Base-by-base conservation (phyloP, 2,888 invertebrate genomes). In the Mythimna lalbum region DNA sequence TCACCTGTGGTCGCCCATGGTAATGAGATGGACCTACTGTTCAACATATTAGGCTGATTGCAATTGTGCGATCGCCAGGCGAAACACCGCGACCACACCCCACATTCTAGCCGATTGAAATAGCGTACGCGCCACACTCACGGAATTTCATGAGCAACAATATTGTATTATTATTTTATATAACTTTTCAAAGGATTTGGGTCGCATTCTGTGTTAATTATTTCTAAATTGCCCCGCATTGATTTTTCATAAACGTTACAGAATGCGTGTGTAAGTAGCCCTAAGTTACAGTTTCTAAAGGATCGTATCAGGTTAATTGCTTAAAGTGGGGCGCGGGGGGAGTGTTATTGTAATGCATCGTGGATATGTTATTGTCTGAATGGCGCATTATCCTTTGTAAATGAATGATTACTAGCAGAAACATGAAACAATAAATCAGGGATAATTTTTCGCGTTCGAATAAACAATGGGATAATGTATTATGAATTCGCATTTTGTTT, bases 31-130 rank as follows among this genome's bases (percentile, higher is more conserved):
- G 92, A 93, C 93, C 94, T 91, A 93, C 94, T 92, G 92, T 94
- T 92, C 93, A 94, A 93, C 95, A 94, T 95, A 95, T 95, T 95
- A 95, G 94, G 92, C 93, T 94, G 95, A 95, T 95, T 94, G 94
- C 94, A 93, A 93, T 93, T 93, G 93, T 91, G 88, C 87, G 87
- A 88, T 84, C 82, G 86, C 83, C 87, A 88, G 87, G 89, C 88
- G 88, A 87, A 88, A 86, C 87, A 86, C 80, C 85, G 85, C 84
- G 87, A 89, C 91, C 90, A 78, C 90, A 89, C 87, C 88, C 89
- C 88, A 88, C 88, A 90, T 90, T 86, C 85, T 81, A 82, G 83
- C 86, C 91, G 89, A 92, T 93, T 90, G 92, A 89, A 93, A 91
- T 89, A 86, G 83, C 85, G 64, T 75, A 83, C 49, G 84, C 80